Percentiles rank a stretch among this genome's conserved stretches.
phyloP scores from a whole-genome alignment of 2,888 invertebrate genomes.

The Sisyra nigra region DNA sequence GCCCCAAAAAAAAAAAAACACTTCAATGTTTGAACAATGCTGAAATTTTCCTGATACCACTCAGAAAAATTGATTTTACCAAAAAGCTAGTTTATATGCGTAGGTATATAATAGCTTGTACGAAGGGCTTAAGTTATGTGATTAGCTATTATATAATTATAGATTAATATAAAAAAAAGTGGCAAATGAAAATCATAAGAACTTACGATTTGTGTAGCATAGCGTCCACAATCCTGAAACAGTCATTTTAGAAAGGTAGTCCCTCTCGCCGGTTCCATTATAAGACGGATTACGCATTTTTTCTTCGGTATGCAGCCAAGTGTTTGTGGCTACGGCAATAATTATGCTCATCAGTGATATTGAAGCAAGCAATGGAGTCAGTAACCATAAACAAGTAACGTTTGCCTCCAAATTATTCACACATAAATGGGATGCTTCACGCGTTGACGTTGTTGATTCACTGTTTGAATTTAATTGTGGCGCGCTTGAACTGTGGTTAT shows the following conservation, averaged over 20 bases:
- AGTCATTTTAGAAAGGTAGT: conserved; percentile 54
- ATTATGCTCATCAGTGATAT: conserved; percentile 54
- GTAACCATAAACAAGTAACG: conserved; percentile 42
- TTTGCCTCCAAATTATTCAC: conserved; percentile 35
- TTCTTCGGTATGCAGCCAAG: conserved; percentile 80
- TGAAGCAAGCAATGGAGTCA: conserved; percentile 49
- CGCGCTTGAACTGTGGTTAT: not conserved
- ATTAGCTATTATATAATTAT: too few species aligned
- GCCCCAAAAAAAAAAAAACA: too few species aligned
- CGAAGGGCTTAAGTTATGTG: too few species aligned
- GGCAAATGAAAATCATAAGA: not conserved
- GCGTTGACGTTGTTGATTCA: conserved; percentile 19
- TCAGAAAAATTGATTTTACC: too few species aligned
- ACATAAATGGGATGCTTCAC: conserved; percentile 13
- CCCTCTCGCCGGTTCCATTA: conserved; percentile 60
- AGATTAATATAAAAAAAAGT: too few species aligned
- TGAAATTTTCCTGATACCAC: too few species aligned
- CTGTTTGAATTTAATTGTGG: conserved; percentile 10
- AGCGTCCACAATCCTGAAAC: conserved; percentile 69
- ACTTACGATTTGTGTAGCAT: conserved; percentile 67
- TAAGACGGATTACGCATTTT: conserved; percentile 61
- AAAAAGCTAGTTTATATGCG: too few species aligned
- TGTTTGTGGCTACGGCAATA: conserved; percentile 59
- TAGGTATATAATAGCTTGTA: too few species aligned
- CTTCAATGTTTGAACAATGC: too few species aligned